These are phyloP conservation scores for Myiagra hebetior DNA, from an alignment of 2,113 vertebrate genomes.

Conservation along the genomic window DNA sequence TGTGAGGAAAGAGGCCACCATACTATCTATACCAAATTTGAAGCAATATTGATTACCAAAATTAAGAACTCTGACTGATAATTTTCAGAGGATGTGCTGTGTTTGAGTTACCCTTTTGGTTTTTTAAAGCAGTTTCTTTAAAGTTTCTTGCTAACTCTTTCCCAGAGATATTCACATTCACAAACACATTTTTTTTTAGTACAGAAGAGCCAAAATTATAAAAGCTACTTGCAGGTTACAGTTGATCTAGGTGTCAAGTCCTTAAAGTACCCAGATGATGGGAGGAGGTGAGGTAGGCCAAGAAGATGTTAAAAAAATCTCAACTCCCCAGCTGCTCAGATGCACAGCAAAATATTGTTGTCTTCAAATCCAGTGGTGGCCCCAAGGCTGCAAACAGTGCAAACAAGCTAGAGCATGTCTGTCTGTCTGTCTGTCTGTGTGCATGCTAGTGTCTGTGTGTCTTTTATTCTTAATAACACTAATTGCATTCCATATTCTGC, in stretches of 20 bases:
- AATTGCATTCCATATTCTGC: background rate
- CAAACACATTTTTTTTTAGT: background rate
- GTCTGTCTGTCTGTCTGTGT: background rate
- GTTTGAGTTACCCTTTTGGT: background rate
- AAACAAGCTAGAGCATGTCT: background rate
- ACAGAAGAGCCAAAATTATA: background rate
- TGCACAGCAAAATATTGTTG: background rate
- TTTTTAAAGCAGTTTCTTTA: background rate
- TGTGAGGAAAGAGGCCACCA: background rate
- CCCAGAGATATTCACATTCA: background rate
- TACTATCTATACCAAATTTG: background rate
- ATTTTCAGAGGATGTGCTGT: background rate
- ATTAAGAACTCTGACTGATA: background rate
- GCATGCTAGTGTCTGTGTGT: background rate
- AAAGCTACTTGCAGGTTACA: background rate
- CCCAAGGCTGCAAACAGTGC: background rate
- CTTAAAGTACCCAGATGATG: background rate
- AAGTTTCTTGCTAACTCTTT: background rate
- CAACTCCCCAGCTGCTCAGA: background rate
- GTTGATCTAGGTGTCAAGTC: background rate
- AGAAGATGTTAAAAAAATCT: background rate
- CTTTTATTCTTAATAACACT: background rate
- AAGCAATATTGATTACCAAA: background rate
- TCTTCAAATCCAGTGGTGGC: background rate
- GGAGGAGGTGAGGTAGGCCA: background rate